Conservation (phyloP, 2,797 vertebrate species). For the Megalops cyprinoides region DNA sequence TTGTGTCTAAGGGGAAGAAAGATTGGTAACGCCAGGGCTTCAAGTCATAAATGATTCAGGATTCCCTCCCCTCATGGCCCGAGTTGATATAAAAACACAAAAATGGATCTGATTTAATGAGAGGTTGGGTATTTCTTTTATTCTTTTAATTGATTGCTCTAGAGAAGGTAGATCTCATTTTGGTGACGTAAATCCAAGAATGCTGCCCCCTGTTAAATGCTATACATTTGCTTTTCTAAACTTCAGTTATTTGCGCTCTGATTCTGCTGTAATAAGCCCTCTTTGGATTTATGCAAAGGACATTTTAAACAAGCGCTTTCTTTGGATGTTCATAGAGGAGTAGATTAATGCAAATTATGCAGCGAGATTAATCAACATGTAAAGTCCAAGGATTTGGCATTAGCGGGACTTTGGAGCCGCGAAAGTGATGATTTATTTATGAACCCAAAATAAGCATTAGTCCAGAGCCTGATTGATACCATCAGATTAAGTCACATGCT, state of each 20-base stretch:
- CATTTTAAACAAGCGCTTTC: conserved; percentile 12
- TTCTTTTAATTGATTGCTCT: conserved; percentile 17
- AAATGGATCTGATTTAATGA: conserved; percentile 2
- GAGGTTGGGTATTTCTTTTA: not conserved
- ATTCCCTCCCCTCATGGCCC: not conserved
- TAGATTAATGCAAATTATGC: conserved; percentile 15
- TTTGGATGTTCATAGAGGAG: not conserved
- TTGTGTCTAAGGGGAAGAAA: not conserved
- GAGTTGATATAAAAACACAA: not conserved
- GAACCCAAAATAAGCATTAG: conserved; percentile 22
- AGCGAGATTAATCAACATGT: conserved; percentile 23
- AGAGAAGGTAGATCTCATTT: not conserved
- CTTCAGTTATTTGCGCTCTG: not conserved
- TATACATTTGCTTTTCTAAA: not conserved
- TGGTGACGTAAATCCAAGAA: not conserved
- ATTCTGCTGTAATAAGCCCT: not conserved
- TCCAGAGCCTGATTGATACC: conserved; percentile 24
- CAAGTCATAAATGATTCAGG: not conserved
- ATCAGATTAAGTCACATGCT: conserved; percentile 13
- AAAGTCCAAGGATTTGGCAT: conserved; percentile 5
- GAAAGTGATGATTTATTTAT: conserved; percentile 21
- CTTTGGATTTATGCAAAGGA: not conserved
- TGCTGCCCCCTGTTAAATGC: conserved; percentile 3
- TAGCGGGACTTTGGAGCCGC: not conserved
- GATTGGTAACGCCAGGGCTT: not conserved